Percentiles rank a stretch among this genome's conserved stretches.
Evolutionary conservation across 2,113 vertebrate species (phyloP).

Genomic region (Epinephelus moara): DNA sequence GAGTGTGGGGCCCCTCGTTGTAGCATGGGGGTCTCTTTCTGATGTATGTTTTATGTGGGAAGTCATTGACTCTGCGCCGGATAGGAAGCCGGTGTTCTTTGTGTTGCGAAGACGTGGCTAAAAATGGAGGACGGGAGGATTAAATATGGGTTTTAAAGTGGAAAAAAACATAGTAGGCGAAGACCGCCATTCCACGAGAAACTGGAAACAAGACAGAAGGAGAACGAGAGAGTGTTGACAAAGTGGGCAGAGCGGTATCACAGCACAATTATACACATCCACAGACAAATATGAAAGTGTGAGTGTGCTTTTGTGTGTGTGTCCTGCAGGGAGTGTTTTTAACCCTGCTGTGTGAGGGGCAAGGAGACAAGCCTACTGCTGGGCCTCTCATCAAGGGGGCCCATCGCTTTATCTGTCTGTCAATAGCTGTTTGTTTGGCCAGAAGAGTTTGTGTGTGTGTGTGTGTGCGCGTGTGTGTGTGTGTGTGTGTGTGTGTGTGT

Average conservation of each 20-base stretch:
- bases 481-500: neutral
- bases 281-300: slow-evolving; percentile 19
- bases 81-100: slow-evolving; percentile 55
- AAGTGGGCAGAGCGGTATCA: slow-evolving; percentile 43
- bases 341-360: slow-evolving; percentile 53
- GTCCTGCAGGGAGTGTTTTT: slow-evolving; percentile 49
- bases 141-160: slow-evolving; percentile 44
- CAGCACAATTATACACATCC: slow-evolving; percentile 16
- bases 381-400: slow-evolving; percentile 49
- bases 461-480: neutral
- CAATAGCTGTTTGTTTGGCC: slow-evolving; percentile 67
- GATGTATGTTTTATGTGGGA: slow-evolving; percentile 74
- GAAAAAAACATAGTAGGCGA: neutral
- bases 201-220: slow-evolving; percentile 34
- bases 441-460: slow-evolving; percentile 26
- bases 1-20: slow-evolving; percentile 61
- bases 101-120: slow-evolving; percentile 32
- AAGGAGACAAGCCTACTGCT: slow-evolving; percentile 36
- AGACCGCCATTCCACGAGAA: neutral
- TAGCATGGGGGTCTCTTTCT: slow-evolving; percentile 71
- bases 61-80: slow-evolving; percentile 67
- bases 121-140: slow-evolving; percentile 34
- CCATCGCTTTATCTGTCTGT: slow-evolving; percentile 50
- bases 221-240: slow-evolving; percentile 39
- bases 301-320: slow-evolving; percentile 1